These are phyloP conservation scores for Hypsopygia costalis DNA, from an alignment of 2,888 invertebrate genomes.

Conservation along the genomic window DNA sequence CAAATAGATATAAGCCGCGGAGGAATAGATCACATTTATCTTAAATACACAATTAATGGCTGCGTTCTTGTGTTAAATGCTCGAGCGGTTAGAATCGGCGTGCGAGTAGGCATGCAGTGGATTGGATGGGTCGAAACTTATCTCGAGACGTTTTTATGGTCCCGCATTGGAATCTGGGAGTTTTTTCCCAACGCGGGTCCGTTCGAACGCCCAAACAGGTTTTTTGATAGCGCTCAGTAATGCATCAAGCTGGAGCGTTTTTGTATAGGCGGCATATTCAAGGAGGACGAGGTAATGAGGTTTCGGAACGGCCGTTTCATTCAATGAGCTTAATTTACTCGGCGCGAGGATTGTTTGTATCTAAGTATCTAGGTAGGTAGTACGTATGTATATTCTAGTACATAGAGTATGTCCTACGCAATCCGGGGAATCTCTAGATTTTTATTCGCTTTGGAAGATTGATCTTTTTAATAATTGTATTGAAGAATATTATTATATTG, in stretches of 20 bases:
- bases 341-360: conserved; percentile 11
- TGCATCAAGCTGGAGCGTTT: conserved; percentile 74
- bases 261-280: conserved; percentile 71
- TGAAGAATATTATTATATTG: too few relatives aligned
- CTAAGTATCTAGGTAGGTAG: too few relatives aligned
- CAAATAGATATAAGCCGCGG: conserved; percentile 3
- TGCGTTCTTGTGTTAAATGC: conserved; percentile 55
- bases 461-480: too few relatives aligned
- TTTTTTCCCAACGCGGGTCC: conserved; percentile 69
- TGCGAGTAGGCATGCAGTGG: conserved; percentile 34
- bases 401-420: too few relatives aligned
- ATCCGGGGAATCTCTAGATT: too few relatives aligned
- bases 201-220: conserved; percentile 74
- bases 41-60: conserved; percentile 32
- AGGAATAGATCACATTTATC: conserved; percentile 17
- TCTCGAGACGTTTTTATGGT: conserved; percentile 76
- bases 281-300: conserved; percentile 67
- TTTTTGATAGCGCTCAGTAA: conserved; percentile 78
- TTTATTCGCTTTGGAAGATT: too few relatives aligned
- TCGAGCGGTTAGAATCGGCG: conserved; percentile 50
- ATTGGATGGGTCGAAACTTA: conserved; percentile 70
- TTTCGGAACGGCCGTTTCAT: conserved; percentile 55
- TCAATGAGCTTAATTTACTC: conserved; percentile 53
- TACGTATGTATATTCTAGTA: too few relatives aligned
- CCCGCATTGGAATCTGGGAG: conserved; percentile 73